phyloP scores from a whole-genome alignment of 2,888 invertebrate genomes.

The Parnassius apollo region DNA sequence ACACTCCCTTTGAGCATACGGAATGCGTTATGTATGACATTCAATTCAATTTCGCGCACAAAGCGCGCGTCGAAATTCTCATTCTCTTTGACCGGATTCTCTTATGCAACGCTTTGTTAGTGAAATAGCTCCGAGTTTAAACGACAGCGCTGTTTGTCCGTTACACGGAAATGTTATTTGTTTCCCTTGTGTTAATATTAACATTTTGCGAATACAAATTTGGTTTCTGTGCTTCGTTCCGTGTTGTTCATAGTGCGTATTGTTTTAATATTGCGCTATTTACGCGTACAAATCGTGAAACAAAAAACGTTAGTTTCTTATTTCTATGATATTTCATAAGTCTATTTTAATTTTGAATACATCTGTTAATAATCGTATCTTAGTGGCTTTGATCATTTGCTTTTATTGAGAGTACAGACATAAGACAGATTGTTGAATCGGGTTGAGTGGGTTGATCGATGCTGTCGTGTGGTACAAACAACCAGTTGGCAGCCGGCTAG shows the following conservation, averaged over 20 bases:
- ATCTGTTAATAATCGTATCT: too few species aligned
- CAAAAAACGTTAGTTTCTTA: background rate
- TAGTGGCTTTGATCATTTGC: conserved; percentile 16
- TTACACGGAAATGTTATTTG: conserved; percentile 28
- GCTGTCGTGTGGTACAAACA: conserved; percentile 48
- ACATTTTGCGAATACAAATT: conserved; percentile 21
- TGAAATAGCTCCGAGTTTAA: conserved; percentile 53
- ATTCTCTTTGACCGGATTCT: conserved; percentile 69
- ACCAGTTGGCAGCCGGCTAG: conserved; percentile 54
- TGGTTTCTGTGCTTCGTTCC: conserved; percentile 9
- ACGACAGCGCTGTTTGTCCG: conserved; percentile 42
- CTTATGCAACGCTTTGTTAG: conserved; percentile 66
- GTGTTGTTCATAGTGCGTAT: conserved; percentile 14
- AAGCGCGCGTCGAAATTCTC: conserved; percentile 70
- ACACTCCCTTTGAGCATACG: conserved; percentile 75
- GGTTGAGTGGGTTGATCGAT: conserved; percentile 44
- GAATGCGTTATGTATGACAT: conserved; percentile 75
- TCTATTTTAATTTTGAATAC: background rate
- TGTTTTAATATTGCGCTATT: conserved; percentile 3
- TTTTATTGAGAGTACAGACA: conserved; percentile 34
- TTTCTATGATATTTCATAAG: background rate
- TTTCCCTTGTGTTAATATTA: conserved; percentile 22
- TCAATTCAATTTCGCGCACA: conserved; percentile 75
- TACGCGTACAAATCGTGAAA: background rate
- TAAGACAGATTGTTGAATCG: conserved; percentile 47